These are phyloP conservation scores for Heliconius himera DNA, from an alignment of 1,140 invertebrate species.

Conservation along the genomic window DNA sequence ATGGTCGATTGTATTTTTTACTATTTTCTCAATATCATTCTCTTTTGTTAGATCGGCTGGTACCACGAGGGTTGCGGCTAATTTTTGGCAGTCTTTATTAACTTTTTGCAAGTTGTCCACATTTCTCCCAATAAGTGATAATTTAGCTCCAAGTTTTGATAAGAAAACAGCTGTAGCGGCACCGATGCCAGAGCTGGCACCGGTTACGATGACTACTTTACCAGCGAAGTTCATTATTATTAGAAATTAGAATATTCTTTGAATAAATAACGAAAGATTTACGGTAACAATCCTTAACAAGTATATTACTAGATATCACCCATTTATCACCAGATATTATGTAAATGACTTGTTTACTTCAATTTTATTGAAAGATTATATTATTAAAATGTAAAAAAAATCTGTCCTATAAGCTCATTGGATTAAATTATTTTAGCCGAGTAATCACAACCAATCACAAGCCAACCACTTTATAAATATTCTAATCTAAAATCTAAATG, in stretches of 20 bases:
- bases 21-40: constrained; percentile 86
- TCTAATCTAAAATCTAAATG: background rate
- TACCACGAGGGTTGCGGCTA: constrained; percentile 59
- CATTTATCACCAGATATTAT: constrained; percentile 21
- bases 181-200: constrained; percentile 94
- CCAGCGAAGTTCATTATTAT: constrained; percentile 84
- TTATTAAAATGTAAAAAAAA: background rate
- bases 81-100: constrained; percentile 65
- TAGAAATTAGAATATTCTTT: constrained; percentile 7
- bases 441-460: background rate
- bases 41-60: constrained; percentile 88
- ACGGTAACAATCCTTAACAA: constrained; percentile 34
- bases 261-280: background rate
- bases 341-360: constrained; percentile 34
- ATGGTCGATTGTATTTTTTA: constrained; percentile 86
- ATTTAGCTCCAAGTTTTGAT: constrained; percentile 87
- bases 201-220: constrained; percentile 88
- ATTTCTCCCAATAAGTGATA: constrained; percentile 89
- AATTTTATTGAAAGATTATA: background rate
- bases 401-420: background rate
- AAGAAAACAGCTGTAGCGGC: constrained; percentile 90
- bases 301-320: constrained; percentile 43
- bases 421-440: background rate
- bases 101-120: constrained; percentile 72
- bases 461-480: background rate